Conservation (phyloP, 2,888 invertebrate genomes). For the Bombylius major region DNA sequence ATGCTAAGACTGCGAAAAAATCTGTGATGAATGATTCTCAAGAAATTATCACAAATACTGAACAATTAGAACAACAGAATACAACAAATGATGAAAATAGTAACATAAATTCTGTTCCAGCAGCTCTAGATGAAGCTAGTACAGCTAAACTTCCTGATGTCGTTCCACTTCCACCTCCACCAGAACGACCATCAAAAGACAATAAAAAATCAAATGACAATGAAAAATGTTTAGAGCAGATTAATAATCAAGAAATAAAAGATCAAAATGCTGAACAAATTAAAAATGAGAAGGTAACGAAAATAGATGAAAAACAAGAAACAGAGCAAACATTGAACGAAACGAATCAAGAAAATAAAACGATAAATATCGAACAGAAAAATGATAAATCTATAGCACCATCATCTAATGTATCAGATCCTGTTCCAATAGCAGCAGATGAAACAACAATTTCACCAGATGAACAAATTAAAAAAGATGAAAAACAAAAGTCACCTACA, state of each 20-base stretch:
- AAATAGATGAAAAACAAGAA: not conserved
- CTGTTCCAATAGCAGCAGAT: not conserved
- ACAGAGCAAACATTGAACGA: not conserved
- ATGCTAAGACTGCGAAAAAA: slow-evolving; percentile 21
- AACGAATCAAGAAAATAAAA: not conserved
- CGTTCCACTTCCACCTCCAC: slow-evolving; percentile 7
- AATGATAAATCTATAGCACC: not conserved
- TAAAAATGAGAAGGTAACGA: no score
- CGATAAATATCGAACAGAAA: not conserved
- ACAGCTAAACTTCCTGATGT: not conserved
- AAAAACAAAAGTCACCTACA: not conserved
- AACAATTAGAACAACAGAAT: not conserved
- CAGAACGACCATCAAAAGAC: not conserved
- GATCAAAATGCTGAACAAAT: not conserved
- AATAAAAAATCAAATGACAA: no score
- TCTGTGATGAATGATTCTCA: slow-evolving; percentile 4
- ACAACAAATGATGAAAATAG: not conserved
- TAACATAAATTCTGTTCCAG: not conserved
- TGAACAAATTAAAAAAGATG: not conserved
- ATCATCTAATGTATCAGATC: not conserved
- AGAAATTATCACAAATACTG: not conserved
- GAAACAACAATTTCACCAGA: not conserved
- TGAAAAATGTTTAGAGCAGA: no score
- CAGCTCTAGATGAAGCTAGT: not conserved
- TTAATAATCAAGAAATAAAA: no score